These are phyloP conservation scores for Battus philenor DNA, from an alignment of 1,140 invertebrate species.

Conservation along the genomic window DNA sequence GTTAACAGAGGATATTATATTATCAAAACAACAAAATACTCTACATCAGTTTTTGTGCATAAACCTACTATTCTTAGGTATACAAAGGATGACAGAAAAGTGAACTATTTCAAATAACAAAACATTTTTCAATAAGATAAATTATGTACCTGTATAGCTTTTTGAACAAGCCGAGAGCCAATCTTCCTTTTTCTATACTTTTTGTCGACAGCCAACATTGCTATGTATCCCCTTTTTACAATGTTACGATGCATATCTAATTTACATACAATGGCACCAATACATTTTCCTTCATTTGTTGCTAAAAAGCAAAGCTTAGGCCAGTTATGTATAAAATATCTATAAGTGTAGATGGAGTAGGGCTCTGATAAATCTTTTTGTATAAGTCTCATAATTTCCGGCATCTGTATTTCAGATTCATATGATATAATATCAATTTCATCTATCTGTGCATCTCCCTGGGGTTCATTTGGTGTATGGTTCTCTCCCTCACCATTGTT, in stretches of 20 bases:
- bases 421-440: conserved; percentile 70
- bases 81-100: too few species aligned
- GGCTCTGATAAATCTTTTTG: conserved; percentile 99
- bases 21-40: too few species aligned
- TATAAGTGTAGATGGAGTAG: conserved; percentile 99
- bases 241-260: conserved; percentile 96
- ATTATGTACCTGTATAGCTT: conserved; percentile 83
- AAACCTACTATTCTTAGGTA: too few species aligned
- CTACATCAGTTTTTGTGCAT: too few species aligned
- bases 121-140: conserved; percentile 12
- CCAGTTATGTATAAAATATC: conserved; percentile 99
- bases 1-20: too few species aligned
- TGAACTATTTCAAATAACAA: too few species aligned
- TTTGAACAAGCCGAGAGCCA: conserved; percentile 84
- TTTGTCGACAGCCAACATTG: conserved; percentile 98
- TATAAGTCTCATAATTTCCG: conserved; percentile 96
- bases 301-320: conserved; percentile 98
- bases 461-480: conserved; percentile 1
- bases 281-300: conserved; percentile 89
- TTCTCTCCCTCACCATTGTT: conserved; percentile 7
- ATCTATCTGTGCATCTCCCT: conserved; percentile 31
- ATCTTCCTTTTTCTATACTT: conserved; percentile 96
- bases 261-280: conserved; percentile 99
- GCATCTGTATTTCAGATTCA: conserved; percentile 74
- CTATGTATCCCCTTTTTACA: conserved; percentile 96